Evolutionary conservation across 2,888 invertebrate species (phyloP).

Genomic region (Didymodactylos carnosus): DNA sequence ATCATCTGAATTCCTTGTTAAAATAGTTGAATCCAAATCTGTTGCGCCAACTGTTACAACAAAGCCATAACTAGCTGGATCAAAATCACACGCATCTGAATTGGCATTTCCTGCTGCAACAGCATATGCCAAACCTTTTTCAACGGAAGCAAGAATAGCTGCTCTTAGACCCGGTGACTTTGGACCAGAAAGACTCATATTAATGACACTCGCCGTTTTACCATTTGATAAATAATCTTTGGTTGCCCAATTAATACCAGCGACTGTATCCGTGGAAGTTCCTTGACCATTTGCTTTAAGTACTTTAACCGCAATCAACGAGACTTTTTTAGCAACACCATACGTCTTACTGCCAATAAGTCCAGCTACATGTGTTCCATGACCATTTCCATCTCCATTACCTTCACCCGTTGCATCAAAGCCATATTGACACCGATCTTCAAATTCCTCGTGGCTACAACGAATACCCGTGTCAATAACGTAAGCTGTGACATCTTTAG

Average conservation of each 20-base stretch:
- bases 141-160: not conserved
- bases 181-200: not conserved
- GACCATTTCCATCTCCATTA: constrained; percentile 3
- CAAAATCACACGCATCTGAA: too few relatives aligned
- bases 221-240: constrained; percentile 2
- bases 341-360: constrained; percentile 9
- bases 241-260: not conserved
- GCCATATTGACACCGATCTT: too few relatives aligned
- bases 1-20: too few relatives aligned
- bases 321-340: constrained; percentile 12
- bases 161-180: not conserved
- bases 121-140: not conserved
- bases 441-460: too few relatives aligned
- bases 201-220: constrained; percentile 2
- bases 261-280: not conserved
- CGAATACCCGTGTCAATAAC: too few relatives aligned
- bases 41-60: too few relatives aligned
- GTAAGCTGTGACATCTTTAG: too few relatives aligned
- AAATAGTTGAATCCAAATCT: too few relatives aligned
- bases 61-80: too few relatives aligned
- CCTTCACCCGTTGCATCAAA: too few relatives aligned
- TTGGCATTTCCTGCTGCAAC: constrained; percentile 5
- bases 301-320: constrained; percentile 13
- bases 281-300: constrained; percentile 8
- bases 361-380: constrained; percentile 15